Evolutionary conservation across 1,140 invertebrate genomes (phyloP).

Genomic region (Aphis craccivora): DNA sequence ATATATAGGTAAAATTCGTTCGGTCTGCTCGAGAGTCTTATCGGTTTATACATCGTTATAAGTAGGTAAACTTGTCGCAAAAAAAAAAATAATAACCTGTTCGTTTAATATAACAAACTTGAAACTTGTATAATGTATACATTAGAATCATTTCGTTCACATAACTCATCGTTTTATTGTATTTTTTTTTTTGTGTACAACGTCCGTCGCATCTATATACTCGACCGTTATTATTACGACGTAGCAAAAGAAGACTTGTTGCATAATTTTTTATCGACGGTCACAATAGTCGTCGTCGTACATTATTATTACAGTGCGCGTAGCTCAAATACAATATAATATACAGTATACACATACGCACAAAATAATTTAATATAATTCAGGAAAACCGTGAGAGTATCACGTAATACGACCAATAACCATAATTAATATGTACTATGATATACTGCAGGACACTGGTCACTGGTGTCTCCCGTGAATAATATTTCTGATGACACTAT

Average conservation of each 20-base stretch:
- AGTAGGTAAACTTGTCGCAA: neutral
- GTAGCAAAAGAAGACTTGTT: neutral
- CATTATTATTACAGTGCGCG: neutral
- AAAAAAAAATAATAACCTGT: neutral
- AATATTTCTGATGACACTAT: neutral
- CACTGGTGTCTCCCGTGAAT: neutral
- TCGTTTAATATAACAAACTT: neutral
- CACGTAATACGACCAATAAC: neutral
- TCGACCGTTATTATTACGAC: neutral
- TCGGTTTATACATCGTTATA: neutral
- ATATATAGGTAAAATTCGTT: neutral
- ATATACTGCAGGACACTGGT: neutral
- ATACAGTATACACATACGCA: neutral
- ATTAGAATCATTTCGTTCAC: neutral
- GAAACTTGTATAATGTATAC: too few species aligned
- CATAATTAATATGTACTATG: neutral
- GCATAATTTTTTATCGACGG: neutral
- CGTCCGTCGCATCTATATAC: neutral
- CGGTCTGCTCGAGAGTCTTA: neutral
- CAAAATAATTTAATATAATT: neutral
- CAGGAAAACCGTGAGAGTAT: neutral
- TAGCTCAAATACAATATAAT: neutral
- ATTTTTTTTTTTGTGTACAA: neutral
- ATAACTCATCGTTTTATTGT: neutral
- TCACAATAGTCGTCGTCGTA: neutral